These are phyloP conservation scores for Nemurella pictetii DNA, from an alignment of 2,888 invertebrate genomes.

Conservation along the genomic window DNA sequence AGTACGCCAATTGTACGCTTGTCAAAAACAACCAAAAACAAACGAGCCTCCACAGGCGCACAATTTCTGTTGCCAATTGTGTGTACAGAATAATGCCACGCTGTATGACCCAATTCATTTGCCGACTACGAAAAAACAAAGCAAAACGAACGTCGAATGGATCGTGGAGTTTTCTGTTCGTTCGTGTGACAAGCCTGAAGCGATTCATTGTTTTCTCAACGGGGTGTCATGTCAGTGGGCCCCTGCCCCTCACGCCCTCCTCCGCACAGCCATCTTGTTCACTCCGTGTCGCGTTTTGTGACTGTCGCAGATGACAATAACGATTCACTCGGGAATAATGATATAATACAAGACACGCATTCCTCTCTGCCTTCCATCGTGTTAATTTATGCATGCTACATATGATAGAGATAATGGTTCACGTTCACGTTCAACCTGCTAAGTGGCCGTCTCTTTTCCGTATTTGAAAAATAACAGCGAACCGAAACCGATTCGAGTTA, in stretches of 20 bases:
- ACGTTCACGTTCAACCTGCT: not conserved
- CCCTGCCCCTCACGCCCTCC: not conserved
- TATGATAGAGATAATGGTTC: not conserved
- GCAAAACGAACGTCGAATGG: not conserved
- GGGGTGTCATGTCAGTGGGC: slow-evolving; percentile 25
- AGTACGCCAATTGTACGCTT: not conserved
- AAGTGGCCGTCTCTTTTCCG: slow-evolving; percentile 17
- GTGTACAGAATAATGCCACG: not conserved
- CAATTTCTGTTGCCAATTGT: not conserved
- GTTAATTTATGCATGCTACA: slow-evolving; percentile 19
- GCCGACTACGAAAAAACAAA: slow-evolving; percentile 9
- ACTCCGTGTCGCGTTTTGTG: slow-evolving; percentile 9
- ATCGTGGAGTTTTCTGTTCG: slow-evolving; percentile 1
- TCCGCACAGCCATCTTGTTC: not conserved
- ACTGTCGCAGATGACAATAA: slow-evolving; percentile 26
- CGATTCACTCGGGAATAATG: slow-evolving; percentile 26
- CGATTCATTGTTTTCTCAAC: slow-evolving; percentile 17
- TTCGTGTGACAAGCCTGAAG: slow-evolving; percentile 10
- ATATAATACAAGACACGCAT: not conserved
- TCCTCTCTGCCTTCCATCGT: not conserved
- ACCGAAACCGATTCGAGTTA: not conserved
- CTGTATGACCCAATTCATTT: slow-evolving; percentile 13
- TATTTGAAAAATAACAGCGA: not conserved
- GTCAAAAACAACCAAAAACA: not conserved
- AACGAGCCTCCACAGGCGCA: not conserved